Conservation (phyloP, 2,113 vertebrate genomes). For the Vidua macroura region DNA sequence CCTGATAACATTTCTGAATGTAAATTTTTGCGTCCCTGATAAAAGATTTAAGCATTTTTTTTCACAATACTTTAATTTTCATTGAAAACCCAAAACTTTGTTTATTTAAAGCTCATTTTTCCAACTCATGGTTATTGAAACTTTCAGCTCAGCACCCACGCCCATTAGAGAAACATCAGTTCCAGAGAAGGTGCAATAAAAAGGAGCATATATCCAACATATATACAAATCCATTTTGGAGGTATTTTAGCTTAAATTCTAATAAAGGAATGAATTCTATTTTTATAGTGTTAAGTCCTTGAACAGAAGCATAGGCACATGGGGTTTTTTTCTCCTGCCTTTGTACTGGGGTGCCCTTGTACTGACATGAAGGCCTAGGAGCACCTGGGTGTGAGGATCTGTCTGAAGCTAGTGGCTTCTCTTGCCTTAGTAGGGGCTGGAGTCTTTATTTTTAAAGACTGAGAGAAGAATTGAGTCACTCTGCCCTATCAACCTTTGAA, state of each 20-base stretch:
- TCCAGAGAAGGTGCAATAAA: neutral
- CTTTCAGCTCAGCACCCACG: neutral
- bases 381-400: neutral
- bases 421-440: neutral
- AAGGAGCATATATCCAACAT: neutral
- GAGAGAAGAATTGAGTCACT: neutral
- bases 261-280: neutral
- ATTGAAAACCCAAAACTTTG: neutral
- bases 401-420: neutral
- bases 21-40: neutral
- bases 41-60: neutral
- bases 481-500: neutral
- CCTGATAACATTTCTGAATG: neutral
- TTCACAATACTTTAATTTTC: neutral
- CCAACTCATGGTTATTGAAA: neutral
- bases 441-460: neutral
- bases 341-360: neutral
- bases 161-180: neutral
- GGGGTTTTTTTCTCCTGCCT: neutral
- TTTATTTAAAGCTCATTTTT: neutral
- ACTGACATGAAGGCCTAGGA: neutral
- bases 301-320: neutral
- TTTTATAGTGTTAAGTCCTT: neutral
- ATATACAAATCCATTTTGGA: neutral
- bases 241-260: neutral